Conservation (phyloP, 2,113 vertebrate species). For the Pteropus alecto region DNA sequence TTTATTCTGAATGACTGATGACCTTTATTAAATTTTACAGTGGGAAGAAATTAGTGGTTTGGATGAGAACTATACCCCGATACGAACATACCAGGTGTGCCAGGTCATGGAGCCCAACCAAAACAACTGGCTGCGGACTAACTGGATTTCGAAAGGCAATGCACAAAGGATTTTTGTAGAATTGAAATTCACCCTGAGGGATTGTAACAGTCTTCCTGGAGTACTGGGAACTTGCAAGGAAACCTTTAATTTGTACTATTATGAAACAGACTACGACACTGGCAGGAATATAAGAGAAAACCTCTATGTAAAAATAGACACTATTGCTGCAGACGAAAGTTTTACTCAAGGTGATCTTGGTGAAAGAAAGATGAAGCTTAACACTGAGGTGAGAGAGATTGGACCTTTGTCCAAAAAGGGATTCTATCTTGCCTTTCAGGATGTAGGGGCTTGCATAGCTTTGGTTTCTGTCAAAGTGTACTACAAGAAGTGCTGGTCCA, state of each 20-base stretch:
- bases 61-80: constrained; percentile 99
- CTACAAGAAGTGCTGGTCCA: constrained; percentile 99
- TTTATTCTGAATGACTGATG: constrained; percentile 67
- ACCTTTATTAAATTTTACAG: constrained; percentile 84
- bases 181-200: constrained; percentile 99
- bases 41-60: constrained; percentile 99
- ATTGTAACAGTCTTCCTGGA: constrained; percentile 99
- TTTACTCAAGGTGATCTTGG: constrained; percentile 99
- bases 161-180: constrained; percentile 99
- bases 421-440: constrained; percentile 99
- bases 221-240: constrained; percentile 99
- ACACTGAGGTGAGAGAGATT: constrained; percentile 98
- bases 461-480: constrained; percentile 99
- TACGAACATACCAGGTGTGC: constrained; percentile 99
- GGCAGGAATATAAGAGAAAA: constrained; percentile 97
- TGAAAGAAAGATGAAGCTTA: constrained; percentile 99
- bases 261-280: constrained; percentile 97
- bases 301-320: constrained; percentile 99
- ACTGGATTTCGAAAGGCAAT: constrained; percentile 98
- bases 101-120: constrained; percentile 99
- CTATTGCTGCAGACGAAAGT: constrained; percentile 99
- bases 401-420: constrained; percentile 96
- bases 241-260: constrained; percentile 99
- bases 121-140: constrained; percentile 99
- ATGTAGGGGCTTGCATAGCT: constrained; percentile 98